Base-by-base conservation (phyloP, 2,797 vertebrate species). In the Ciconia nigra region DNA sequence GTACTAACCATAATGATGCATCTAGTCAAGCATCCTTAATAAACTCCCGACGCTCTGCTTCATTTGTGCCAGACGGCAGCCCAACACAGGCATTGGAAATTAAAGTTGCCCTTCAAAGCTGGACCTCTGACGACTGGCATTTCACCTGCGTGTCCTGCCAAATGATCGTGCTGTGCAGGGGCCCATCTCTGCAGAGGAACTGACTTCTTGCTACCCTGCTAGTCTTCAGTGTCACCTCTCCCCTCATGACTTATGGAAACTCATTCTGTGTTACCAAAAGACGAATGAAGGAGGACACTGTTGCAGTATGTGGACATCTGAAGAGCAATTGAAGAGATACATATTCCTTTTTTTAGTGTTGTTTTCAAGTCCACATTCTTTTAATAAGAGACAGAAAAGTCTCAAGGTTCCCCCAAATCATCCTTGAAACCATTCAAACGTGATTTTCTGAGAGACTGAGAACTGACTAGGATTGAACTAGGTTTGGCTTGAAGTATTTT, bases 161-260 rank as follows among this genome's bases (percentile, higher is more conserved):
- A 57, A n/a, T 0, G 1, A 13, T 12, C 2, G 5, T 29, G 58
- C 44, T 79, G 25, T 11, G 15, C 29, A 61, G 51, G 31, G 46
- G 13, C 28, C 25, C 31, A 39, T 11, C 69, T 83, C 72, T 49
- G 66, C 35, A 28, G 35, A 29, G 51, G 14, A 62, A 28, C 22
- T 26, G 62, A 54, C 44, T 90, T 41, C 41, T 42, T 58, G 35
- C n/a, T 66, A 15, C 35, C n/a, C 51, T 55, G 39, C 19, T 61
- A 28, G 35, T 41, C 66, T 55, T 88, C 70, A n/a, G 35, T 33
- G 26, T 57, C 88, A 54, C 35, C 21, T 85, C 39, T n/a, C 8
- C 39, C 25, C 39, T 80, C 16, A 8, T 52, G 74, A 67, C 49
- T 69, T 66, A 31, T 0, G 9, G 61, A 54, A 59, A 47, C 22